A percentile compares a stretch with the other conserved stretches of the same genome.
Conservation (phyloP, 2,888 invertebrate species). For the Dasypogon diadema region DNA sequence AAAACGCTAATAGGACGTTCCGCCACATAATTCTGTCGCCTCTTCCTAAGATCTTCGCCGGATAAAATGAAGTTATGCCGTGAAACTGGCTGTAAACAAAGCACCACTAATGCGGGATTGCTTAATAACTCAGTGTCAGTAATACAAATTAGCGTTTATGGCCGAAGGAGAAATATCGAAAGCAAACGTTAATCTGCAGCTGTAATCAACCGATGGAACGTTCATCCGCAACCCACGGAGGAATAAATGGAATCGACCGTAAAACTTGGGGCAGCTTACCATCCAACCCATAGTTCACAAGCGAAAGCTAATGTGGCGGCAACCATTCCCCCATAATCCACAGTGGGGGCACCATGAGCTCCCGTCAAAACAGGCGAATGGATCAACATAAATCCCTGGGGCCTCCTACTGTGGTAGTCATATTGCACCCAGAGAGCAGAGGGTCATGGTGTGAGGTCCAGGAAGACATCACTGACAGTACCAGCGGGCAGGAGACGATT, state of each 20-base stretch:
- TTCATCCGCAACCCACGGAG: background rate
- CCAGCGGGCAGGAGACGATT: background rate
- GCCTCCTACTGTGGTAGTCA: conserved; percentile 29
- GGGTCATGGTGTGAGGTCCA: conserved; percentile 37
- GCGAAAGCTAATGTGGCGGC: conserved; percentile 29
- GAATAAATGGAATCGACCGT: conserved; percentile 15
- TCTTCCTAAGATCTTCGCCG: no score
- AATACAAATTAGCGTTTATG: background rate
- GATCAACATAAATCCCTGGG: conserved; percentile 24
- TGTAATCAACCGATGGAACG: background rate
- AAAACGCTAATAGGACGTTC: no score
- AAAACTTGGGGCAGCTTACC: background rate
- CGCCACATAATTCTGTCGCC: no score
- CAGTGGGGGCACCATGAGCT: conserved; percentile 18
- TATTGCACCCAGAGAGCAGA: background rate
- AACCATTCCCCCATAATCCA: conserved; percentile 8
- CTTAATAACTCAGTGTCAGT: background rate
- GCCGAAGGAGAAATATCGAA: background rate
- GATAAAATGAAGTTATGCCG: background rate
- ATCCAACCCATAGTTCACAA: conserved; percentile 5
- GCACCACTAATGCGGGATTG: background rate
- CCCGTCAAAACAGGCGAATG: conserved; percentile 27
- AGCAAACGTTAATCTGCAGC: background rate
- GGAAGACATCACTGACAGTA: background rate
- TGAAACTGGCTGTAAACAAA: background rate